Evolutionary conservation across 1,140 invertebrate species (phyloP).

Genomic region (Leptinotarsa undecemlineata): DNA sequence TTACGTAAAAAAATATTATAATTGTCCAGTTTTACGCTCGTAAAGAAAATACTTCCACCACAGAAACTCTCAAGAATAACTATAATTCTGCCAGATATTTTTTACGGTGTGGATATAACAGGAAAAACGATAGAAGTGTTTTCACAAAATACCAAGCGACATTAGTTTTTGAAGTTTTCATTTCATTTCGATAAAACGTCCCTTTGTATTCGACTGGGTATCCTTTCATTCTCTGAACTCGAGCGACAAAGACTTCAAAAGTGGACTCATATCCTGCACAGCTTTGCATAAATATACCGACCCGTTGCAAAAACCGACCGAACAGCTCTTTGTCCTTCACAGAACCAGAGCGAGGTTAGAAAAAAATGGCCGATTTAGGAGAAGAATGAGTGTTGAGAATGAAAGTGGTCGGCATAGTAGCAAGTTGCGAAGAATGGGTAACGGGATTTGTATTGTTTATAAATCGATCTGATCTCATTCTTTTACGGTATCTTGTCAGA

Average conservation of each 20-base stretch:
- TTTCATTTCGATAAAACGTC: no score
- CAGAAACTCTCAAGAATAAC: no score
- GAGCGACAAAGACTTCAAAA: background rate
- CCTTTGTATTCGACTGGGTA: no score
- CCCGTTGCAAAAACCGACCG: background rate
- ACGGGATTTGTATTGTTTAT: constrained; percentile 29
- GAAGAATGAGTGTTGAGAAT: constrained; percentile 17
- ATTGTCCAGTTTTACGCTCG: no score
- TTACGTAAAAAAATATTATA: no score
- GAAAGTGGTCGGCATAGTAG: constrained; percentile 16
- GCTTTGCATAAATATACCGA: constrained; percentile 6
- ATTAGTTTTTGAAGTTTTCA: no score
- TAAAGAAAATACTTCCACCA: no score
- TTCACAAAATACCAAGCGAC: no score
- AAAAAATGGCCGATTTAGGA: constrained; percentile 8
- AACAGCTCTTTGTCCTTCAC: background rate
- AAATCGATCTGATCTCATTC: constrained; percentile 16
- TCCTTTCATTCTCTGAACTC: background rate
- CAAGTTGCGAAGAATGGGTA: constrained; percentile 7
- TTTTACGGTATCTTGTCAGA: constrained; percentile 21
- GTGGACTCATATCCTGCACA: constrained; percentile 1
- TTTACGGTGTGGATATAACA: no score
- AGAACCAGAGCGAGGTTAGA: background rate
- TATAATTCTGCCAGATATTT: no score
- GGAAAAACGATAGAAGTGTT: no score